Base-by-base conservation (phyloP, 2,888 invertebrate species). In the Griposia aprilina region DNA sequence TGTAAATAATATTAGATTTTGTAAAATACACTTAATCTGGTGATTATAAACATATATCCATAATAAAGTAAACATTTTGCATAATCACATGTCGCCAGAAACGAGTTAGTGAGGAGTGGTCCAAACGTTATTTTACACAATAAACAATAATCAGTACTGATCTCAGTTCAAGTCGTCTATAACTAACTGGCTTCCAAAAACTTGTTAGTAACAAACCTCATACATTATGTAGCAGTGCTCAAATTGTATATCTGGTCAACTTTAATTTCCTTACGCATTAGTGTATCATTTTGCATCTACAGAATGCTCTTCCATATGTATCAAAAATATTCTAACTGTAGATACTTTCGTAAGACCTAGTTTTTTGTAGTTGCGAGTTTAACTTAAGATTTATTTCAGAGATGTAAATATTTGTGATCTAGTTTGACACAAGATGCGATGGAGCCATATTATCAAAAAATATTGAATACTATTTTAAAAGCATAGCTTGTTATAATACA, bases 1-100 rank as follows among this genome's bases (percentile, higher is more conserved):
- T 95, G 95, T 95, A 95, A 93, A 95, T 95, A 95, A 93, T 93
- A 93, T 92, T 93, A 93, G 92, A 92, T 94, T 93, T 94, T 94
- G 92, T 95, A 94, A 93, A 91, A 90, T 92, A 93, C 87, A 90
- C 88, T 91, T 92, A 91, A 91, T 90, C 90, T 91, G 90, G 89
- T 92, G 89, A 90, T 84, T 88, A 81, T 82, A 82, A 87, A 85
- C 86, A 89, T 89, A 78, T 87, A 82, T 88, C 83, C 85, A 75
- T 84, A 84, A 70, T 83, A 86, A 84, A 85, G 72, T 82, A 67
- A 88, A 75, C 85, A 87, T 83, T 84, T 87, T 88, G 85, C 83
- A 82, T 83, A 82, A 77, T 84, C 84, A 84, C 79, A 83, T 87
- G 80, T 89, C 89, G 82, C 88, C 88, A 87, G 86, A 79, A 78